These are phyloP conservation scores for Atractosteus spatula DNA, from an alignment of 2,113 vertebrate genomes.

Conservation along the genomic window DNA sequence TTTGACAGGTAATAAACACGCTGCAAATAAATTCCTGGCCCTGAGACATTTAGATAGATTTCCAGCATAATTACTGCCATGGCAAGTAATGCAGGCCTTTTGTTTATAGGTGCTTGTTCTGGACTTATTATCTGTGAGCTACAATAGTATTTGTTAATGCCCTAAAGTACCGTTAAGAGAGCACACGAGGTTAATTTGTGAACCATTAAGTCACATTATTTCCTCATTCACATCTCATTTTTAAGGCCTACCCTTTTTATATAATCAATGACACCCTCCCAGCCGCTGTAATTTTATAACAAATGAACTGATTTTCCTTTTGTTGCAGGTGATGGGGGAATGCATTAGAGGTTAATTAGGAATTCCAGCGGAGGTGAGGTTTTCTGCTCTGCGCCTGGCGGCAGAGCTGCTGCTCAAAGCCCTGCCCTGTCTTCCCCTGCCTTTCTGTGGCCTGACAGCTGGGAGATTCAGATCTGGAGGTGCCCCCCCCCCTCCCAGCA, in stretches of 20 bases:
- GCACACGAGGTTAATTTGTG: slow-evolving; percentile 58
- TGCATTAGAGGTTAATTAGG: slow-evolving; percentile 61
- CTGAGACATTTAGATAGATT: slow-evolving; percentile 27
- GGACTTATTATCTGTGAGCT: slow-evolving; percentile 44
- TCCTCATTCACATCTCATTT: slow-evolving; percentile 47
- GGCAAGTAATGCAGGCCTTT: slow-evolving; percentile 32
- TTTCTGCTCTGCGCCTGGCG: slow-evolving; percentile 31
- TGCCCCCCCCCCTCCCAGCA: background rate
- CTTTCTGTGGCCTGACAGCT: background rate
- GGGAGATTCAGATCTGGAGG: background rate
- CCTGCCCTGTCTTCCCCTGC: slow-evolving; percentile 9
- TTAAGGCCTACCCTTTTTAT: slow-evolving; percentile 37
- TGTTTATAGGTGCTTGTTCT: slow-evolving; percentile 37
- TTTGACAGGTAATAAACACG: slow-evolving; percentile 21
- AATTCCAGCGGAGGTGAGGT: slow-evolving; percentile 46
- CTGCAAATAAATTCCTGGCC: slow-evolving; percentile 20
- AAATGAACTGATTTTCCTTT: slow-evolving; percentile 61
- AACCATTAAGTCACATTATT: slow-evolving; percentile 61
- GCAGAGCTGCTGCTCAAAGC: slow-evolving; percentile 35
- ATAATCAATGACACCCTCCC: slow-evolving; percentile 56
- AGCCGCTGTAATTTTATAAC: slow-evolving; percentile 55
- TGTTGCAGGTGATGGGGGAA: slow-evolving; percentile 57
- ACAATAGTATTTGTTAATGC: slow-evolving; percentile 38
- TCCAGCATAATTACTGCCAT: slow-evolving; percentile 35
- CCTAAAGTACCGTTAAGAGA: slow-evolving; percentile 33